These are phyloP conservation scores for Tineola bisselliella DNA, from an alignment of 2,888 invertebrate genomes.

Conservation along the genomic window DNA sequence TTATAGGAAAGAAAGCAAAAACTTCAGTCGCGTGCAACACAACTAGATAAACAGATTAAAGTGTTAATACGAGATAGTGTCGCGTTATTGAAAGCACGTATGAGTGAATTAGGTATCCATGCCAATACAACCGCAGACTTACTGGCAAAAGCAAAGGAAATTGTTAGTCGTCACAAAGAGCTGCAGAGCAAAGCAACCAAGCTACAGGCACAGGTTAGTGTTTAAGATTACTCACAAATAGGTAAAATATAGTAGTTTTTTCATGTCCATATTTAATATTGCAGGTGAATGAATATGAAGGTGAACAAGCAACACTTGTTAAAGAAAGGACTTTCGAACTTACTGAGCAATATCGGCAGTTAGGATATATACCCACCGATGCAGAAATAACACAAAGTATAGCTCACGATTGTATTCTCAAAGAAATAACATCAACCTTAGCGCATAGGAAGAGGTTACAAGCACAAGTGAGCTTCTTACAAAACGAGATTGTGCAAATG, in stretches of 20 bases:
- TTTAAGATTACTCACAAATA: too few species aligned
- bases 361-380: constrained; percentile 62
- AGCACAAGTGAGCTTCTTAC: constrained; percentile 80
- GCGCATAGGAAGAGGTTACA: constrained; percentile 86
- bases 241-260: not conserved
- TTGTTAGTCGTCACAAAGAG: constrained; percentile 92
- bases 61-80: constrained; percentile 93
- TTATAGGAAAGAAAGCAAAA: constrained; percentile 80
- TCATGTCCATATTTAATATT: constrained; percentile 19
- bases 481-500: constrained; percentile 78
- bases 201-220: constrained; percentile 80
- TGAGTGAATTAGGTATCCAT: constrained; percentile 92
- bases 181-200: constrained; percentile 88
- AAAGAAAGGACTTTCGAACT: constrained; percentile 80
- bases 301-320: constrained; percentile 78
- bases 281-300: constrained; percentile 74
- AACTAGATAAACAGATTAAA: constrained; percentile 92
- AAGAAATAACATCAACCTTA: constrained; percentile 86
- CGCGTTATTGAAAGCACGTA: constrained; percentile 84
- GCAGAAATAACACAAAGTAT: constrained; percentile 72
- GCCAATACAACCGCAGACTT: constrained; percentile 87
- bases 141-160: constrained; percentile 88
- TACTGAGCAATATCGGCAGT: constrained; percentile 73
- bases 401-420: constrained; percentile 83
- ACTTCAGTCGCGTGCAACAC: constrained; percentile 84